Percentiles rank a stretch among this genome's conserved stretches.
Evolutionary conservation across 1,140 invertebrate genomes (phyloP).

Genomic region (Potamilus streckersoni): DNA sequence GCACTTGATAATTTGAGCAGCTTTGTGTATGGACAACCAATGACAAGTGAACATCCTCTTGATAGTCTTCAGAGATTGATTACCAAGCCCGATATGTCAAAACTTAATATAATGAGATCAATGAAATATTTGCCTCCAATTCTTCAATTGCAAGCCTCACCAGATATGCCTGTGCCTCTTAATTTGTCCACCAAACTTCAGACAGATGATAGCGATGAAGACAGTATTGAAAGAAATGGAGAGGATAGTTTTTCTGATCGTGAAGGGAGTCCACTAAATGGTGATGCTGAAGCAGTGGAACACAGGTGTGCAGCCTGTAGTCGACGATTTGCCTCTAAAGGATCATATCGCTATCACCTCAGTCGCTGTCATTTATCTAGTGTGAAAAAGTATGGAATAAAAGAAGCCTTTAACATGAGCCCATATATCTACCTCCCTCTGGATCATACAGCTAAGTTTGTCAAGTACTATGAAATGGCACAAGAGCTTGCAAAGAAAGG

Average conservation of each 20-base stretch:
- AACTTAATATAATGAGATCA: constrained; percentile 25
- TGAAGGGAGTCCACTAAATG: constrained; percentile 32
- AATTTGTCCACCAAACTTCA: constrained; percentile 51
- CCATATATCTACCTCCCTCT: constrained; percentile 63
- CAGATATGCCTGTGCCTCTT: constrained; percentile 39
- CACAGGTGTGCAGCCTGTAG: constrained; percentile 95
- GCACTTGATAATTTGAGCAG: constrained; percentile 61
- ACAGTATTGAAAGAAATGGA: constrained; percentile 21
- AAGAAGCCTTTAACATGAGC: constrained; percentile 81
- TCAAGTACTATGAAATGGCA: constrained; percentile 65
- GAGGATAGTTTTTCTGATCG: constrained; percentile 47
- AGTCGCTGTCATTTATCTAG: constrained; percentile 91
- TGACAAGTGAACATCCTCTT: constrained; percentile 75
- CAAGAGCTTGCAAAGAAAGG: constrained; percentile 61
- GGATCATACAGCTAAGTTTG: constrained; percentile 63
- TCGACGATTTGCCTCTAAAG: constrained; percentile 95
- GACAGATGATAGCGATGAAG: constrained; percentile 38
- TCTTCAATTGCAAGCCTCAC: constrained; percentile 23
- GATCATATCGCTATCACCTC: constrained; percentile 94
- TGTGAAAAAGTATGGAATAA: constrained; percentile 73
- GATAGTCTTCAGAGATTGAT: constrained; percentile 94
- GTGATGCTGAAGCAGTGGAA: constrained; percentile 49
- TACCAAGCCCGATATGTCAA: constrained; percentile 88
- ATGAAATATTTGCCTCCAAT: constrained; percentile 31
- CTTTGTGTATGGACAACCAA: constrained; percentile 62